phyloP scores from a whole-genome alignment of 2,113 vertebrate genomes.

The Oryzias melastigma region DNA sequence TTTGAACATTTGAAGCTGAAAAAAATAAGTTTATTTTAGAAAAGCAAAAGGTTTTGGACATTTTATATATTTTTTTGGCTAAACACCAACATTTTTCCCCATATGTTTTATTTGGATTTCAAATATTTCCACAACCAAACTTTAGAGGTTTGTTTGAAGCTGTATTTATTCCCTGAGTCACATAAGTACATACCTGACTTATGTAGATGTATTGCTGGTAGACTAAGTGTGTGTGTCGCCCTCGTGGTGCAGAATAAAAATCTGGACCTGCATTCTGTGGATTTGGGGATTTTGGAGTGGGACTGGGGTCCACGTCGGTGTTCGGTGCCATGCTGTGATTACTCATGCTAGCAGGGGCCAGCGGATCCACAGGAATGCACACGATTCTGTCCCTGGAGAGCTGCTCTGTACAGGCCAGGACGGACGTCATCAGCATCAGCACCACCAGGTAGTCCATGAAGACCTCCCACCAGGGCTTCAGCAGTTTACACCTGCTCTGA shows the following conservation, averaged over 20 bases:
- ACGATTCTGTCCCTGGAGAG: constrained; percentile 78
- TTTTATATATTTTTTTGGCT: no score
- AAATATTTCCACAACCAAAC: no score
- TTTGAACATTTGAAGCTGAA: no score
- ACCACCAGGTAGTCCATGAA: constrained; percentile 84
- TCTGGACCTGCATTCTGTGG: not conserved
- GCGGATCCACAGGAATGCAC: constrained; percentile 73
- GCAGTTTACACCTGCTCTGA: constrained; percentile 70
- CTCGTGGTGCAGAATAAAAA: constrained; percentile 21
- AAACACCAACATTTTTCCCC: no score
- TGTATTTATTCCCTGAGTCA: not conserved
- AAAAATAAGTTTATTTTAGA: no score
- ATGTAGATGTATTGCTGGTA: constrained; percentile 83
- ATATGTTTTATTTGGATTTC: no score
- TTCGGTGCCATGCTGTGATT: not conserved
- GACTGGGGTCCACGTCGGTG: not conserved
- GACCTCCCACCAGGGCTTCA: constrained; percentile 88
- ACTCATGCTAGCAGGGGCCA: not conserved
- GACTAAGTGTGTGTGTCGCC: constrained; percentile 73
- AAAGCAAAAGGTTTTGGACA: no score
- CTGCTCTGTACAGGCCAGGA: constrained; percentile 80
- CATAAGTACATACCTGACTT: constrained; percentile 60
- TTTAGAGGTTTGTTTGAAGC: no score
- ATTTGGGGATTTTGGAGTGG: constrained; percentile 1
- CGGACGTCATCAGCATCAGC: constrained; percentile 80